Evolutionary conservation across 2,888 invertebrate genomes (phyloP), one percentile per base, ranked within the genome.

Genomic region (Panzeria rudis): DNA sequence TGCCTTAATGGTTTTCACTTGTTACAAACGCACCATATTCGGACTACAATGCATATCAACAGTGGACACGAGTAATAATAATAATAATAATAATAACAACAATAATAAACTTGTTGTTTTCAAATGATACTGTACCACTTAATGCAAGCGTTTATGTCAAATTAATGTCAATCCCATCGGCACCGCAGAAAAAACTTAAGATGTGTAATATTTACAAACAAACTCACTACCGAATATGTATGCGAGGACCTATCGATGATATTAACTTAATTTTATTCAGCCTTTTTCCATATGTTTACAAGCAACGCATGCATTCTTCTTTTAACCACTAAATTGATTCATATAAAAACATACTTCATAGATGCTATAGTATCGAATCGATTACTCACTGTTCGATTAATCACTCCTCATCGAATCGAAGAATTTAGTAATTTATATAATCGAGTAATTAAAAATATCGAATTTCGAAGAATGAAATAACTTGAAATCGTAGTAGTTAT

Each of bases 81-180:
- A 72, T 64, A 69, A 75, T 54, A n/a, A n/a, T n/a, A n/a, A n/a
- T n/a, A n/a, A n/a, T n/a, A n/a, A n/a, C n/a, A 71, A 41, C 38
- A 71, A 64, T 87, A 89, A 88, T 88, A 88, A 89, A 88, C 87
- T 88, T 88, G 88, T 89, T 88, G 87, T 72, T 68, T 66, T 69
- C 83, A 61, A 69, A 81, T 52, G 50, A 75, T 75, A 25, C 59
- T 85, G 72, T 69, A 72, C 64, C 61, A 80, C 79, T 80, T 56
- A 86, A 87, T 86, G 86, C 86, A 86, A 89, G 86, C 87, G 87
- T 88, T 88, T 88, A 87, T 89, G 89, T 89, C 89, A 89, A 89
- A 89, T 89, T 89, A 89, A 88, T 88, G 89, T 89, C 89, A 89
- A 86, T 88, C 87, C 83, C 56, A 83, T 86, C 86, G 86, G 80